These are phyloP conservation scores for Toxostoma redivivum DNA, from an alignment of 2,113 vertebrate species.

Conservation along the genomic window DNA sequence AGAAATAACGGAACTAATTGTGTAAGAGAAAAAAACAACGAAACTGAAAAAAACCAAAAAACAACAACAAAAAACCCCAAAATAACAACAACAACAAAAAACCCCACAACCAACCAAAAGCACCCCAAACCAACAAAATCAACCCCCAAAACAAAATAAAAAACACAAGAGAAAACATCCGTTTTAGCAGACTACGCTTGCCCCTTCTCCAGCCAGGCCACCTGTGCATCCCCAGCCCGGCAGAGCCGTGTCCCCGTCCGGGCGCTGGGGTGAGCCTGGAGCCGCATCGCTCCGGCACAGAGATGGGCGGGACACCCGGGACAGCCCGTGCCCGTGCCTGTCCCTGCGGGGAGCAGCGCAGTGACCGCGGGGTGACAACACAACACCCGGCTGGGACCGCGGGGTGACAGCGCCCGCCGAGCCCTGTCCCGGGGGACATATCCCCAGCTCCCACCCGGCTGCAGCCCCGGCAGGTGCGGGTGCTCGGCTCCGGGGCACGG, in stretches of 20 bases:
- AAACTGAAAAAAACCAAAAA: neutral
- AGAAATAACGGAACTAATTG: neutral
- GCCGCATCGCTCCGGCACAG: accelerated
- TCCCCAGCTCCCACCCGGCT: neutral
- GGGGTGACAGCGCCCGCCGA: neutral
- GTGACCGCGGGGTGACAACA: neutral
- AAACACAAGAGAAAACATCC: neutral
- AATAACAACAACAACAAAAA: neutral
- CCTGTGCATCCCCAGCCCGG: neutral
- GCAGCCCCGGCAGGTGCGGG: neutral
- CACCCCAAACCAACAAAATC: neutral
- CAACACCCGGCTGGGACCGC: neutral
- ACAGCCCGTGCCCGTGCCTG: neutral
- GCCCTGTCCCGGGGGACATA: neutral
- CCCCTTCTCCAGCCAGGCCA: neutral
- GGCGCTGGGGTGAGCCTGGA: neutral
- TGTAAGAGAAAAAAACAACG: accelerated
- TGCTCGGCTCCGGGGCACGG: neutral
- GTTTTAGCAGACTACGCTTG: neutral
- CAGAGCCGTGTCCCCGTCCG: accelerated
- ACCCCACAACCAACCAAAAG: neutral
- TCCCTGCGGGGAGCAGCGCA: neutral
- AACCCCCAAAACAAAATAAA: neutral
- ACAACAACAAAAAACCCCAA: neutral
- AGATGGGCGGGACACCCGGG: neutral